Conservation (phyloP, 2,113 vertebrate genomes). For the Sebastes schlegelii region DNA sequence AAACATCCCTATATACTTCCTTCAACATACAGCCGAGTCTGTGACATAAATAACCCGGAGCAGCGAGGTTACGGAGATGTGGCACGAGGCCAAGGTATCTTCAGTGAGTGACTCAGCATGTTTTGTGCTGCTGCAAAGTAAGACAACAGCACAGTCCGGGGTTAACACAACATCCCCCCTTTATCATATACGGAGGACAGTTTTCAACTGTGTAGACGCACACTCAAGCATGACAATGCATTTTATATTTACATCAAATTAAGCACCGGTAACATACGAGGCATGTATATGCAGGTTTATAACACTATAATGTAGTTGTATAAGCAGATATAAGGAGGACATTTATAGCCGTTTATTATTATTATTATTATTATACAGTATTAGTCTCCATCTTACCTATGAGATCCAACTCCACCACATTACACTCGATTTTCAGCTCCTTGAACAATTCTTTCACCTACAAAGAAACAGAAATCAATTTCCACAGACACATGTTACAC, state of each 20-base stretch:
- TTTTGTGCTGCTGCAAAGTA: constrained; percentile 36
- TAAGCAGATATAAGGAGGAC: background rate
- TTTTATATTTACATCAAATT: background rate
- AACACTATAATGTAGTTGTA: background rate
- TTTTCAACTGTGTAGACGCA: background rate
- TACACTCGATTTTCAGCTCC: constrained; percentile 87
- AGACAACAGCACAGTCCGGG: background rate
- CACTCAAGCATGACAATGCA: background rate
- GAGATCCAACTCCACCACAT: constrained; percentile 90
- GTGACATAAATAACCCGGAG: background rate
- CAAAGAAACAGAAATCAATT: constrained; percentile 33
- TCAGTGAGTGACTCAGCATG: constrained; percentile 76
- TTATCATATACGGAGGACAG: background rate
- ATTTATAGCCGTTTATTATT: no score
- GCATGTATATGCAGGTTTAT: background rate
- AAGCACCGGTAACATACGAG: background rate
- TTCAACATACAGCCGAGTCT: background rate
- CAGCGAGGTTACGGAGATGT: constrained; percentile 19
- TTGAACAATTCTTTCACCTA: constrained; percentile 95
- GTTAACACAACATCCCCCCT: background rate
- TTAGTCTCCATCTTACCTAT: constrained; percentile 84
- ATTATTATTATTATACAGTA: background rate
- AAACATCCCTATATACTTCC: background rate
- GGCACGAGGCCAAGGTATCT: constrained; percentile 38
- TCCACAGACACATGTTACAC: background rate